These are phyloP conservation scores for Exocentrus adspersus DNA, from an alignment of 2,888 invertebrate genomes.

Conservation along the genomic window DNA sequence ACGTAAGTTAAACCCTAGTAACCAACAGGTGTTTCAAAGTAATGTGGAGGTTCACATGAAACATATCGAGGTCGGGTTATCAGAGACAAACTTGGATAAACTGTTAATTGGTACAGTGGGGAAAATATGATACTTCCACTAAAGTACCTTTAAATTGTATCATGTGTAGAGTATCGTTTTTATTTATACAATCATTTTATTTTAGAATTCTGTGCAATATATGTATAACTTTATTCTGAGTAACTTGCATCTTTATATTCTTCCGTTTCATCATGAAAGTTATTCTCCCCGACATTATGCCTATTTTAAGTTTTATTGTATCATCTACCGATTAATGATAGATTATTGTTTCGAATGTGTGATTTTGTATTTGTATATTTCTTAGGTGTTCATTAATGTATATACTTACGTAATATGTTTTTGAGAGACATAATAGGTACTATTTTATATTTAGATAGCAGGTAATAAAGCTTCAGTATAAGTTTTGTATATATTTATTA, in stretches of 20 bases:
- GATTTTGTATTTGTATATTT: background rate
- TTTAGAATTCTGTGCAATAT: conserved; percentile 16
- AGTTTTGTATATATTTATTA: background rate
- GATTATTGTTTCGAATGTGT: background rate
- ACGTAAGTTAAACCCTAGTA: conserved; percentile 77
- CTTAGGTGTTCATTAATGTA: background rate
- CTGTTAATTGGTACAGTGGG: conserved; percentile 28
- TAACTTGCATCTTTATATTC: conserved; percentile 4
- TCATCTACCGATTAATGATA: background rate
- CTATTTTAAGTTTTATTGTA: background rate
- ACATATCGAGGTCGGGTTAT: conserved; percentile 82
- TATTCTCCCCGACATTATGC: background rate
- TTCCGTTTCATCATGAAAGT: conserved; percentile 4
- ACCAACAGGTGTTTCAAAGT: conserved; percentile 84
- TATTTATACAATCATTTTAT: conserved; percentile 19
- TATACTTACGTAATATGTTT: background rate
- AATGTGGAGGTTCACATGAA: conserved; percentile 92
- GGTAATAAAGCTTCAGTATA: background rate
- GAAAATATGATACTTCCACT: conserved; percentile 25
- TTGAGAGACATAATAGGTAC: background rate
- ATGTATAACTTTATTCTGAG: conserved; percentile 18
- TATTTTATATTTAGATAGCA: background rate
- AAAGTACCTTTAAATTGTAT: conserved; percentile 1
- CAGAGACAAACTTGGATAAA: conserved; percentile 48
- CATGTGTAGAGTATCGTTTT: conserved; percentile 7